phyloP scores from a whole-genome alignment of 1,140 invertebrate species.

The Lepidurus couesii region DNA sequence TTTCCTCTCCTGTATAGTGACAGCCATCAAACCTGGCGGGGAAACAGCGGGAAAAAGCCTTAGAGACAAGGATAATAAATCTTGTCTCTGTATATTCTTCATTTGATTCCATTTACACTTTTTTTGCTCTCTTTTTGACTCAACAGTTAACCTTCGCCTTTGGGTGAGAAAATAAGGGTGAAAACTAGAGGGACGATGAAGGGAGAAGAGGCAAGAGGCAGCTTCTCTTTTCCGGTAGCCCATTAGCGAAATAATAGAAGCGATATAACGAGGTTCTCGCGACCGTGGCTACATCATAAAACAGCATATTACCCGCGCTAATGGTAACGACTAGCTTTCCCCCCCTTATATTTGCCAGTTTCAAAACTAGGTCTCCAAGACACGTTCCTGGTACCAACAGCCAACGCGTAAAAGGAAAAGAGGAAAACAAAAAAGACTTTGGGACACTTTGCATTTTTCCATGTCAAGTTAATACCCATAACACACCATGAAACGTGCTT shows the following conservation, averaged over 20 bases:
- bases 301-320: background rate
- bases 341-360: background rate
- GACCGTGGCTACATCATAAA: conserved; percentile 1
- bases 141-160: too few relatives aligned
- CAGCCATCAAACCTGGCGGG: too few relatives aligned
- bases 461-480: background rate
- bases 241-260: conserved; percentile 6
- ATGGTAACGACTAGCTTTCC: background rate
- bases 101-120: too few relatives aligned
- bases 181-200: background rate
- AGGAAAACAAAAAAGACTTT: too few relatives aligned
- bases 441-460: background rate
- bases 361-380: background rate
- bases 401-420: too few relatives aligned
- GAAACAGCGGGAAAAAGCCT: too few relatives aligned
- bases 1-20: too few relatives aligned
- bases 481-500: background rate
- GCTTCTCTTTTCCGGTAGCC: background rate
- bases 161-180: too few relatives aligned
- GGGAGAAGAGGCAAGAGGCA: background rate
- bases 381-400: background rate
- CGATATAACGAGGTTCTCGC: background rate
- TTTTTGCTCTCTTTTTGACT: too few relatives aligned
- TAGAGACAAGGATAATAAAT: too few relatives aligned
- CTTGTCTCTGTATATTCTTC: too few relatives aligned